Conservation (phyloP, 2,797 vertebrate species). For the Chelidonichthys spinosus region DNA sequence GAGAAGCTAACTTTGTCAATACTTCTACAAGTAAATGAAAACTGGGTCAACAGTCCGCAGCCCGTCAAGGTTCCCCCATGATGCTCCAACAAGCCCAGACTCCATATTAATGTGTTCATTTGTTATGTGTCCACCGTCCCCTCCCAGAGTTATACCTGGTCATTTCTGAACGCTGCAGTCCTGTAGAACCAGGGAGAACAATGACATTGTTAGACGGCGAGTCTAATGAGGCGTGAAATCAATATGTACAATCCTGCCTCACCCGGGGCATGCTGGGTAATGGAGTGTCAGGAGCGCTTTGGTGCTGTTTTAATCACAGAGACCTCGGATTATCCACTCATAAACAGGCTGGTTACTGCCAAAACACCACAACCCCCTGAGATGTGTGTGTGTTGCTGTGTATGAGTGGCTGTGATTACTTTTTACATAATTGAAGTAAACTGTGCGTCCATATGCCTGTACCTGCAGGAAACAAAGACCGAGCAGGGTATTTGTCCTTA, state of each 20-base stretch:
- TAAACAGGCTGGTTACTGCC: constrained; percentile 74
- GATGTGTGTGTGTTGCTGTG: constrained; percentile 35
- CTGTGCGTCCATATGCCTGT: constrained; percentile 34
- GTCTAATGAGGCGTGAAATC: constrained; percentile 87
- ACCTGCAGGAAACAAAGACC: constrained; percentile 37
- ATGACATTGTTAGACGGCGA: constrained; percentile 82
- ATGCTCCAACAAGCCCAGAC: constrained; percentile 27
- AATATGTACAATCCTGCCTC: constrained; percentile 83
- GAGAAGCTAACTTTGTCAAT: not conserved
- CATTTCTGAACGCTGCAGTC: constrained; percentile 64
- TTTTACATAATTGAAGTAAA: constrained; percentile 55
- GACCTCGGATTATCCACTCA: constrained; percentile 79
- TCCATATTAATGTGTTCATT: constrained; percentile 73
- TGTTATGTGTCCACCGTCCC: constrained; percentile 66
- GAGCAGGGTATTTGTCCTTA: constrained; percentile 11
- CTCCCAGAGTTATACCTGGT: constrained; percentile 71
- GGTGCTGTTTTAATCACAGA: constrained; percentile 84
- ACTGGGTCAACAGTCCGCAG: constrained; percentile 57
- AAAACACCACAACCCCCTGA: constrained; percentile 50
- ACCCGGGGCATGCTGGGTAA: constrained; percentile 84
- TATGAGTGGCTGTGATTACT: constrained; percentile 56
- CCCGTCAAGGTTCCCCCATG: constrained; percentile 21
- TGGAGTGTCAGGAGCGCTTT: constrained; percentile 85
- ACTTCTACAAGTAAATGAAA: constrained; percentile 39
- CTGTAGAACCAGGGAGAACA: constrained; percentile 75